Evolutionary conservation across 2,797 vertebrate genomes (phyloP).

Genomic region (Rachycentron canadum): DNA sequence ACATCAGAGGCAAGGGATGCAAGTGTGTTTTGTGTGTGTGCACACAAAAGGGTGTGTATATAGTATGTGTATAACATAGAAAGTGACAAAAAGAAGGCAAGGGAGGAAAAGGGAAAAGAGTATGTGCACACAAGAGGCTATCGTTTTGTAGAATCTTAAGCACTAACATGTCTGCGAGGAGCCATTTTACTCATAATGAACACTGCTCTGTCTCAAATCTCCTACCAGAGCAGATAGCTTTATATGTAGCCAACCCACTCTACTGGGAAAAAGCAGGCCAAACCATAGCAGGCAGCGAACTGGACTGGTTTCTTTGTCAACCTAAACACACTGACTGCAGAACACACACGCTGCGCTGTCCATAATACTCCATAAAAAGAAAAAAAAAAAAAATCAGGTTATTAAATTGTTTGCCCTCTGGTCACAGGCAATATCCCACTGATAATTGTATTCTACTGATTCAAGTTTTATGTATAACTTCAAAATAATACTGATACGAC

Average conservation of each 20-base stretch:
- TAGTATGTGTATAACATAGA: conserved; percentile 50
- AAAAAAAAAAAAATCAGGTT: conserved; percentile 6
- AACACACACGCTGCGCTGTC: neutral
- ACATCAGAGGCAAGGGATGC: conserved; percentile 74
- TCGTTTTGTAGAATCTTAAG: conserved; percentile 76
- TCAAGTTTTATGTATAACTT: neutral
- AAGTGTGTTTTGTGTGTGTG: conserved; percentile 47
- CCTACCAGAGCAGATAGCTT: conserved; percentile 12
- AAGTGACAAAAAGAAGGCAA: conserved; percentile 50
- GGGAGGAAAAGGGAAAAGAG: conserved; percentile 39
- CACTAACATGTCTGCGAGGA: conserved; percentile 64
- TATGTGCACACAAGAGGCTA: conserved; percentile 65
- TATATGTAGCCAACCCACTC: conserved; percentile 14
- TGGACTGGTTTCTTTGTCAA: conserved; percentile 9
- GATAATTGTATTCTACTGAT: conserved; percentile 1
- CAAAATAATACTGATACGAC: neutral
- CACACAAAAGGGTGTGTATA: conserved; percentile 31
- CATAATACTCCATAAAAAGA: neutral
- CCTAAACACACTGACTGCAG: neutral
- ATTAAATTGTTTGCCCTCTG: conserved; percentile 11
- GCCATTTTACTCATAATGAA: conserved; percentile 62
- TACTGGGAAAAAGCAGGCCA: conserved; percentile 12
- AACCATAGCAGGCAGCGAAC: conserved; percentile 8
- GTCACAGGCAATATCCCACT: neutral
- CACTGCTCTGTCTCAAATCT: conserved; percentile 48